Base-by-base conservation (phyloP, 2,113 vertebrate genomes). In the Nannobrachium achirus region DNA sequence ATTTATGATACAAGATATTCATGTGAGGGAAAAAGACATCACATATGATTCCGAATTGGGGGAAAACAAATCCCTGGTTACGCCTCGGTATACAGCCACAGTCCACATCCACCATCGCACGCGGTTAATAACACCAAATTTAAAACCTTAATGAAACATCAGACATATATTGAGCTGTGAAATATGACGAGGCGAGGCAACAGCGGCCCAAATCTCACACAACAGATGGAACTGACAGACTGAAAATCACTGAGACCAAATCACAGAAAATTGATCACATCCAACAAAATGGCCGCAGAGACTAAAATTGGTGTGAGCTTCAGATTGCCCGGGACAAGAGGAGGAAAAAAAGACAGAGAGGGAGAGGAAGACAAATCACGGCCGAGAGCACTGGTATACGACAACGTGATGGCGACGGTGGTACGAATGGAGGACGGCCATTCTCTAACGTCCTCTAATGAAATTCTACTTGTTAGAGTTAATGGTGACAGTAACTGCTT, bases 181-280 rank as follows among this genome's bases (percentile, higher is more conserved):
- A 33, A 33, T 33, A 53, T 25, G 51, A 18, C 13, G 18, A 71
- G 67, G 69, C 63, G 50, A 25, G 73, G 76, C 64, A 74, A 69
- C 25, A 1, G 48, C 33, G 5, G 14, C 13, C 46, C 10, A 73
- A 57, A 50, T 60, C 65, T 66, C 76, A 33, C 69, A 68, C 64
- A 70, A 51, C 60, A 53, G 46, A 65, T 52, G 58, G 71, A 40
- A 69, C 62, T 78, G 71, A 78, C 55, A 20, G 79, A 75, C 80
- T 70, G 79, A 66, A 89, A 91, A 87, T 82, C 73, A 83, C 78
- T n/a, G 52, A 59, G 63, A 71, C 80, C 73, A 88, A 89, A 89
- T 90, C 83, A 89, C 84, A 88, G 66, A 89, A 87, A 90, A 90
- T 89, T 87, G 82, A 89, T 87, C 84, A 86, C 87, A 84, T 85